These are phyloP conservation scores for Suncus etruscus DNA, from an alignment of 2,113 vertebrate genomes.

Conservation along the genomic window DNA sequence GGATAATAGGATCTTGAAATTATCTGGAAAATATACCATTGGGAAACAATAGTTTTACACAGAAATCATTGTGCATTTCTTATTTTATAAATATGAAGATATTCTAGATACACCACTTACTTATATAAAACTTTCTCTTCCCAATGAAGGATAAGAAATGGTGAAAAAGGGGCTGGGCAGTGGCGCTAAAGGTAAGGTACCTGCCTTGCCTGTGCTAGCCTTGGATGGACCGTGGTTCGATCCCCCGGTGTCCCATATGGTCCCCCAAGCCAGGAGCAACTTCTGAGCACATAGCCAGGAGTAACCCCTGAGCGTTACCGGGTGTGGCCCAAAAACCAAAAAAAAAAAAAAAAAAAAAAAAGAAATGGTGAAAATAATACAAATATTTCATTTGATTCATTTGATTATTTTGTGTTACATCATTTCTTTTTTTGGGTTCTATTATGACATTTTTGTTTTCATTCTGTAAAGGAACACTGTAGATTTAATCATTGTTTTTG, in stretches of 20 bases:
- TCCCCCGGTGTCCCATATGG: too few species aligned
- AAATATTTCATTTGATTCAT: slow-evolving; percentile 45
- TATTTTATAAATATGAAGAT: slow-evolving; percentile 40
- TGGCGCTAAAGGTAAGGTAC: too few species aligned
- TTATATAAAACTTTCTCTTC: slow-evolving; percentile 48
- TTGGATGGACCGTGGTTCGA: too few species aligned
- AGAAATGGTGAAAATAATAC: slow-evolving; percentile 58
- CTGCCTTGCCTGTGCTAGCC: too few species aligned
- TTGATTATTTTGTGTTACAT: slow-evolving; percentile 53
- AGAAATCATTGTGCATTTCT: slow-evolving; percentile 20
- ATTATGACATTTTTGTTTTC: slow-evolving; percentile 64
- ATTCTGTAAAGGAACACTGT: slow-evolving; percentile 64
- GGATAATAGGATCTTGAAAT: neutral
- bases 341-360: too few species aligned
- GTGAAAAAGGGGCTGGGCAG: too few species aligned
- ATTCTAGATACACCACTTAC: slow-evolving; percentile 14
- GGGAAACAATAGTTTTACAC: slow-evolving; percentile 52
- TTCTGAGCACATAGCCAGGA: too few species aligned
- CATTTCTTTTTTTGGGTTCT: slow-evolving; percentile 60
- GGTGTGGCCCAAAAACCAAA: too few species aligned
- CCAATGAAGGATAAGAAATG: slow-evolving; percentile 26
- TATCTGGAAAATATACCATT: slow-evolving; percentile 50
- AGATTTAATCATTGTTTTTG: slow-evolving; percentile 67
- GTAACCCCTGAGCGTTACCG: too few species aligned
- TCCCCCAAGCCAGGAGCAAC: too few species aligned